A percentile compares a stretch with the other conserved stretches of the same genome.
These are phyloP conservation scores for Dromococcyx pavoninus DNA, from an alignment of 2,797 vertebrate genomes.

Conservation along the genomic window DNA sequence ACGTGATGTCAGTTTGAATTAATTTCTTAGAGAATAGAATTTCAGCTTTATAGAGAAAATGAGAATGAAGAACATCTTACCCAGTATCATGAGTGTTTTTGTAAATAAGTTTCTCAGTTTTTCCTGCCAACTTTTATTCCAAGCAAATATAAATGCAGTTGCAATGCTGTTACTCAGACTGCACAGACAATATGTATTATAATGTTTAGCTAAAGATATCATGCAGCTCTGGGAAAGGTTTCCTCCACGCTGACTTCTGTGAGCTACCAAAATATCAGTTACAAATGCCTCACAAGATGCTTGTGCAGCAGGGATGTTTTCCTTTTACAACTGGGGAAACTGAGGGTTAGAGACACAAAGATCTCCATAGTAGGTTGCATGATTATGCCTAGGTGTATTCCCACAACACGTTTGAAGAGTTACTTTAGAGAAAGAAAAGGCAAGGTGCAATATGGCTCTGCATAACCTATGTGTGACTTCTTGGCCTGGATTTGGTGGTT, in stretches of 20 bases:
- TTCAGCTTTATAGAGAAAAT: conserved; percentile 9
- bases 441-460: background rate
- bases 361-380: fast-evolving
- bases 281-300: background rate
- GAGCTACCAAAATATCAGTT: background rate
- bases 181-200: background rate
- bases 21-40: background rate
- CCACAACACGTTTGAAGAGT: background rate
- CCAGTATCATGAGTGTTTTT: background rate
- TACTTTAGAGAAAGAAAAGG: background rate
- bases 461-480: background rate
- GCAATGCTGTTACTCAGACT: background rate
- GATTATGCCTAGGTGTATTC: fast-evolving
- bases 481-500: background rate
- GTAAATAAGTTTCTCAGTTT: background rate
- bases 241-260: background rate
- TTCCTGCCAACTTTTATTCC: background rate
- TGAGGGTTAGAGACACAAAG: background rate
- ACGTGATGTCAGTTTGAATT: background rate
- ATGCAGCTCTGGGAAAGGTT: background rate
- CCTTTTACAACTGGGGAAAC: background rate
- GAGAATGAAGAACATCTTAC: conserved; percentile 5
- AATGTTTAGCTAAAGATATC: background rate
- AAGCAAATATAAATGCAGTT: background rate
- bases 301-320: background rate